Conservation (phyloP, 2,797 vertebrate species). For the Alouatta caraya region DNA sequence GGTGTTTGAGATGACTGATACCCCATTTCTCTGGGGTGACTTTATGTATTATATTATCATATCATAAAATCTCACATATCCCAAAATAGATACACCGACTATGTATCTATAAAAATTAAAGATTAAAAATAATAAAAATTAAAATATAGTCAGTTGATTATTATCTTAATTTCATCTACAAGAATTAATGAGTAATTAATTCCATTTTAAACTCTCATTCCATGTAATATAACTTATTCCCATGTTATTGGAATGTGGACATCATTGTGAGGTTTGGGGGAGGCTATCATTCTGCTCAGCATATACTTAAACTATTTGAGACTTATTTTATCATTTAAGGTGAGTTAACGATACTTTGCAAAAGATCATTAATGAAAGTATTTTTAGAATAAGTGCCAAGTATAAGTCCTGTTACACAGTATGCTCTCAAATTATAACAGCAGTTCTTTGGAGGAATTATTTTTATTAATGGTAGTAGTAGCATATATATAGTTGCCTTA, state of each 20-base stretch:
- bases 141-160: not conserved
- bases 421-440: not conserved
- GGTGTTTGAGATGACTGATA: no score
- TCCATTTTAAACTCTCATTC: not conserved
- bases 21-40: no score
- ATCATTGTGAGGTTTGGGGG: not conserved
- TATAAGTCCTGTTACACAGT: not conserved
- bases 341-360: not conserved
- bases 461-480: not conserved
- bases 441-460: not conserved
- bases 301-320: not conserved
- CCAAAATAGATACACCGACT: no score
- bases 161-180: not conserved
- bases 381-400: not conserved
- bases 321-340: not conserved
- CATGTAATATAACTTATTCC: not conserved
- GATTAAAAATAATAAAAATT: no score
- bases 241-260: not conserved
- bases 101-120: no score
- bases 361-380: not conserved
- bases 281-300: not conserved
- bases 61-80: no score
- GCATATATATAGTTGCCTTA: not conserved
- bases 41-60: no score
- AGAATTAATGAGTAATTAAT: not conserved